Evolutionary conservation across 2,888 invertebrate species (phyloP).

Genomic region (Ophion costatus): DNA sequence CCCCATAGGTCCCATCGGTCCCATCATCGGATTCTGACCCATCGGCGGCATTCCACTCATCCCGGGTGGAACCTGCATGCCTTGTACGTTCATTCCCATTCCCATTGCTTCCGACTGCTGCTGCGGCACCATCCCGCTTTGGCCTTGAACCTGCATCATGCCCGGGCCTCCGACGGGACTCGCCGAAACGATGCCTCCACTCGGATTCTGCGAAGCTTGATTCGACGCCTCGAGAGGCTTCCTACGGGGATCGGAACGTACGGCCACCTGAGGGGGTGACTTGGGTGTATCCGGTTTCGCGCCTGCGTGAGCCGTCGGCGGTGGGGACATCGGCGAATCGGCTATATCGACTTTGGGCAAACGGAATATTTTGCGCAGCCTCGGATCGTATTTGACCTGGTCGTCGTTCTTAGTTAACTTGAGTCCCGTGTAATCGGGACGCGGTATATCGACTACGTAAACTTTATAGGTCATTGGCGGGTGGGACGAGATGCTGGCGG

Average conservation of each 20-base stretch:
- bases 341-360: constrained; percentile 86
- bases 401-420: constrained; percentile 89
- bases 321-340: constrained; percentile 86
- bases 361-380: constrained; percentile 90
- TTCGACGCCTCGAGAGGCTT: constrained; percentile 78
- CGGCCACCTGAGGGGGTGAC: constrained; percentile 76
- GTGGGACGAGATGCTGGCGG: constrained; percentile 92
- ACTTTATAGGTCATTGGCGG: constrained; percentile 90
- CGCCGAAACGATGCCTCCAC: not conserved
- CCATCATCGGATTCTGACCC: constrained; percentile 76
- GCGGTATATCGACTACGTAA: constrained; percentile 87
- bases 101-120: constrained; percentile 60
- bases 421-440: constrained; percentile 90
- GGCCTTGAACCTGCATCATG: constrained; percentile 47
- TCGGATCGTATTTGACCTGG: constrained; percentile 90
- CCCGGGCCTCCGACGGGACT: constrained; percentile 23
- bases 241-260: constrained; percentile 80
- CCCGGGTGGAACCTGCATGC: constrained; percentile 60
- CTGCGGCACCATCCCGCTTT: constrained; percentile 12
- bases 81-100: constrained; percentile 49
- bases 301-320: constrained; percentile 79
- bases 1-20: constrained; percentile 75
- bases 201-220: constrained; percentile 58
- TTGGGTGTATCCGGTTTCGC: constrained; percentile 81
- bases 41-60: constrained; percentile 74